These are phyloP conservation scores for Allophyes oxyacanthae DNA, from an alignment of 2,888 invertebrate genomes.

Conservation along the genomic window DNA sequence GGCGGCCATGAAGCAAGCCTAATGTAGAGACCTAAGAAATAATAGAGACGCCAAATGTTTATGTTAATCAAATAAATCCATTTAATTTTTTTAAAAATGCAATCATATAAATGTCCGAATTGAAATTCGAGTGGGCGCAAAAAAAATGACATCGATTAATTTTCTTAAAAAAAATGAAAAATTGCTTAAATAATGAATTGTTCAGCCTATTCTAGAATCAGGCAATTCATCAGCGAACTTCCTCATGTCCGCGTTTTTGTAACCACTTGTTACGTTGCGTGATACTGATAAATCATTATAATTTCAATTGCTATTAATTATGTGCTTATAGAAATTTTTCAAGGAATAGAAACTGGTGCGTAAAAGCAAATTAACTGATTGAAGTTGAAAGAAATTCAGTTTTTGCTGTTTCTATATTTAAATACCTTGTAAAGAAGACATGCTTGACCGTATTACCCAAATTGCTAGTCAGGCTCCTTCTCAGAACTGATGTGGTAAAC, in stretches of 20 bases:
- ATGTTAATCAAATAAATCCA: no score
- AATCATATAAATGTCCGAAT: no score
- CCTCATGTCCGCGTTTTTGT: slow-evolving; percentile 42
- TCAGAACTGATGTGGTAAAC: no score
- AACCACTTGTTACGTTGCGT: slow-evolving; percentile 38
- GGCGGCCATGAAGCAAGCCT: slow-evolving; percentile 1
- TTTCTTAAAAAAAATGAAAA: no score
- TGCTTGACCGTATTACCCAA: no score
- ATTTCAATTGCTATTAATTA: slow-evolving; percentile 39
- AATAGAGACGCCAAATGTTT: not conserved
- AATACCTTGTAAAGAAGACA: not conserved
- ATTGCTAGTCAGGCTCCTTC: no score
- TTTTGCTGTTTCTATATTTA: slow-evolving; percentile 4
- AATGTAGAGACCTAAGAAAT: slow-evolving; percentile 4
- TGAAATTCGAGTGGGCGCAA: no score
- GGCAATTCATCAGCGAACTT: slow-evolving; percentile 29
- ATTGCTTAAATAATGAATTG: slow-evolving; percentile 31
- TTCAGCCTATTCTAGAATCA: slow-evolving; percentile 27
- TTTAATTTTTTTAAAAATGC: no score
- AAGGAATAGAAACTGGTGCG: slow-evolving; percentile 43
- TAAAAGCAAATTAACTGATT: slow-evolving; percentile 32
- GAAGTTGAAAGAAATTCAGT: slow-evolving; percentile 12
- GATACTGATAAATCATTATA: slow-evolving; percentile 46
- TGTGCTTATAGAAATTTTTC: slow-evolving; percentile 37
- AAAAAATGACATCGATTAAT: no score